These are phyloP conservation scores for Drosophila rufa DNA, from an alignment of 1,140 invertebrate species.

Conservation along the genomic window DNA sequence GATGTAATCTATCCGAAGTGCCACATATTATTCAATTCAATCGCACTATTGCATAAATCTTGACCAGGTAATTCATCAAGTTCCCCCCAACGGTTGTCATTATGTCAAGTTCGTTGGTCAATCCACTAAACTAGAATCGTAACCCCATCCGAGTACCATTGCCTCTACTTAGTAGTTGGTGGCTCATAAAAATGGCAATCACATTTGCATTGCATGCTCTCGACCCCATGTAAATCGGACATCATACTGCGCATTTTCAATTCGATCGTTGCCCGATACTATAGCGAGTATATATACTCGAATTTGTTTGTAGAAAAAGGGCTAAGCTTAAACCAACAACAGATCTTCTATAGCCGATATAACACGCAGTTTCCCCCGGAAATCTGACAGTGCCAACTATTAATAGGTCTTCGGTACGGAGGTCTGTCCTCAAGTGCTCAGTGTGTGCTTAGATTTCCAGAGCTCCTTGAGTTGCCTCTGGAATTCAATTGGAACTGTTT, in stretches of 20 bases:
- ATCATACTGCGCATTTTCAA: conserved; percentile 61
- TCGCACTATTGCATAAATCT: conserved; percentile 48
- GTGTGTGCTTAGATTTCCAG: conserved; percentile 23
- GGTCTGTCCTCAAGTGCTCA: not conserved
- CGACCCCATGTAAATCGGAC: conserved; percentile 33
- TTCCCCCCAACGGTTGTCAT: conserved; percentile 43
- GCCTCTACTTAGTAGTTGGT: conserved; percentile 22
- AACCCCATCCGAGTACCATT: conserved; percentile 27
- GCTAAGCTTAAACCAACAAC: conserved; percentile 18
- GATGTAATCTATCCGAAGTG: conserved; percentile 46
- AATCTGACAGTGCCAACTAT: conserved; percentile 35
- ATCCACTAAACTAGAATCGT: conserved; percentile 61
- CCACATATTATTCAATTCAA: conserved; percentile 46
- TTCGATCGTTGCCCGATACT: conserved; percentile 44
- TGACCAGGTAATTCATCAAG: conserved; percentile 27
- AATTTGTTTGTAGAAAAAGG: conserved; percentile 15
- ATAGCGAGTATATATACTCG: conserved; percentile 1
- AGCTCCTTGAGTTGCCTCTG: conserved; percentile 24
- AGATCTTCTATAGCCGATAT: conserved; percentile 33
- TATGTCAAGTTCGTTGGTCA: conserved; percentile 58
- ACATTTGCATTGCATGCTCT: conserved; percentile 74
- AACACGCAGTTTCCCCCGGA: conserved; percentile 52
- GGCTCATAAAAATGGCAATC: conserved; percentile 69
- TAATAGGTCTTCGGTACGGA: conserved; percentile 14
- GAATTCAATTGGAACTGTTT: conserved; percentile 23